Percentiles rank a stretch among this genome's conserved stretches.
Evolutionary conservation across 2,797 vertebrate genomes (phyloP).

Genomic region (Podarcis siculus): DNA sequence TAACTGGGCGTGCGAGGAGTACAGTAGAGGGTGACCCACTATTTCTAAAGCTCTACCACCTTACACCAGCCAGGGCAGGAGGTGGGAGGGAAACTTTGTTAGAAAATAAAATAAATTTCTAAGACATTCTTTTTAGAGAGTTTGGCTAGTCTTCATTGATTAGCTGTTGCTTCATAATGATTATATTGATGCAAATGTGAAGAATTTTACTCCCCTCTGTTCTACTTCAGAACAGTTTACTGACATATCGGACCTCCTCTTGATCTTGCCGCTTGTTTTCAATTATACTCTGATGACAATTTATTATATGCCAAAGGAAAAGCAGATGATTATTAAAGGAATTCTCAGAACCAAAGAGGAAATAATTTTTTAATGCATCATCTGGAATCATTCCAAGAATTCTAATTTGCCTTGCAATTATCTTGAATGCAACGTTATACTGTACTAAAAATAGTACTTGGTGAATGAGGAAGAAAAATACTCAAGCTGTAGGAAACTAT

Average conservation of each 20-base stretch:
- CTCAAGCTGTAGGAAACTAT: constrained; percentile 28
- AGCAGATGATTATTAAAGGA: constrained; percentile 25
- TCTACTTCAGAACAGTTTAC: neutral
- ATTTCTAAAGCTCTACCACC: too few species aligned
- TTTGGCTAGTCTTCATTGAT: neutral
- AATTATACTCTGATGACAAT: neutral
- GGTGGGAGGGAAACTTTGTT: too few species aligned
- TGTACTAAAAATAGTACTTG: constrained; percentile 42
- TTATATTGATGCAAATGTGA: neutral
- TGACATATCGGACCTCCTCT: neutral
- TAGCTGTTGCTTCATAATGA: neutral
- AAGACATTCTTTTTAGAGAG: neutral
- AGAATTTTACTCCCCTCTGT: neutral
- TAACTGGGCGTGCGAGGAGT: neutral
- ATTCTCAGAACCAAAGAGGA: constrained; percentile 43
- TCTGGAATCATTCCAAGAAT: constrained; percentile 31
- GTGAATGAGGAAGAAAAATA: constrained; percentile 33
- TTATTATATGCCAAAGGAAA: constrained; percentile 19
- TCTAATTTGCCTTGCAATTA: constrained; percentile 47
- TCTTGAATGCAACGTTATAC: constrained; percentile 40
- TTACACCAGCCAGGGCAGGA: neutral
- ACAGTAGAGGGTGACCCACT: too few species aligned
- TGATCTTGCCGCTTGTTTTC: constrained; percentile 10
- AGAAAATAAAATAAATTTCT: too few species aligned
- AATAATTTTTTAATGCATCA: constrained; percentile 52